Evolutionary conservation across 2,797 vertebrate species (phyloP).

Genomic region (Cephalopachus bancanus): DNA sequence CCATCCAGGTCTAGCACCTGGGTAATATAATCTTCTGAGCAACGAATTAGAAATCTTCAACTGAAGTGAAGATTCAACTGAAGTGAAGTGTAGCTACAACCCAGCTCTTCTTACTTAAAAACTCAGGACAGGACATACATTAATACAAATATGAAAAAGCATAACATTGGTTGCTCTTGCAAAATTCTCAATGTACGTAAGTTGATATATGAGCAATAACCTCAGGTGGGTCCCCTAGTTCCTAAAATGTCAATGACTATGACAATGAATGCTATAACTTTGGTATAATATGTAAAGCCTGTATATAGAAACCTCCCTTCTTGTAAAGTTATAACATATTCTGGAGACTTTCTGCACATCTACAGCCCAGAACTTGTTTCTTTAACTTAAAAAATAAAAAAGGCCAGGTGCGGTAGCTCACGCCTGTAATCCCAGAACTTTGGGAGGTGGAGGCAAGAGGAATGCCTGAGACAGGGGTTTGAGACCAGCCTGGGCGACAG

Average conservation of each 20-base stretch:
- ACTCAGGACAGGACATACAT: not conserved
- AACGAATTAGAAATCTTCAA: no score
- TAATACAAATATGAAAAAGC: not conserved
- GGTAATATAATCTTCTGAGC: not conserved
- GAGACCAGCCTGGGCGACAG: no score
- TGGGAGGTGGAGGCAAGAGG: no score
- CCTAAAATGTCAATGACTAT: not conserved
- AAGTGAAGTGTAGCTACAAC: not conserved
- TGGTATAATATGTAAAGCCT: not conserved
- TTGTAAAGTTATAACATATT: not conserved
- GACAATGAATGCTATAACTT: not conserved
- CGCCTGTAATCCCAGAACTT: no score
- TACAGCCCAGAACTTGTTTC: no score
- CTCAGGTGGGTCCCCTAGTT: not conserved
- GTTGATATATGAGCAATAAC: not conserved
- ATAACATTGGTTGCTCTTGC: not conserved
- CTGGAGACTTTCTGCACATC: no score
- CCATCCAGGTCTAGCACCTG: not conserved
- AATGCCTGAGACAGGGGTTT: no score
- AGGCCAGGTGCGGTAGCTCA: no score
- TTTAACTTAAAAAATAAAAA: no score
- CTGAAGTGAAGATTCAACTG: not conserved
- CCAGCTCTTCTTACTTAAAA: not conserved
- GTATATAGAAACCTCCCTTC: not conserved
- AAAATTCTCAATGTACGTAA: not conserved